Base-by-base conservation (phyloP, 2,888 invertebrate species). In the Pseudolycoriella hygida region DNA sequence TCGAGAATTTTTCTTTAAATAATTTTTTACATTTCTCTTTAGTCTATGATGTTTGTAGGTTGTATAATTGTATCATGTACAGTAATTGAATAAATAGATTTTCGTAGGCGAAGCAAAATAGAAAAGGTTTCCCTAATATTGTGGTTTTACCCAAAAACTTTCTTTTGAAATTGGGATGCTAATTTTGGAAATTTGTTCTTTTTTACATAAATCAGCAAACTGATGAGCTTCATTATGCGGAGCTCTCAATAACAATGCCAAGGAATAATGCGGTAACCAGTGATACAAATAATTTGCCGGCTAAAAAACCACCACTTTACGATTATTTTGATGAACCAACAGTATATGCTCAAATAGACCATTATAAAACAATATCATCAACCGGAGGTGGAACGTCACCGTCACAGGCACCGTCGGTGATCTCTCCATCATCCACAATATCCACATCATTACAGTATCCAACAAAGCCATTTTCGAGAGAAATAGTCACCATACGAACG, bases 271-370 rank as follows among this genome's bases (percentile, higher is more conserved):
- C 54, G 41, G 55, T 53, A 8, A 48, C 48, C 39, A 46, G 49
- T 18, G 49, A 52, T 42, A 50, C 46, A 44, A 45, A 48, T 49
- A 44, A 41, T 50, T 40, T 46, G 42, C 38, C 46, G 40, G 48
- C 53, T 51, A 55, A 53, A 41, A 59, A 61, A 47, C 62, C 62
- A 50, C 62, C 62, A 46, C 57, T 61, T 37, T 66, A 63, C 48
- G 64, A 65, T 52, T 66, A 66, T 53, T 65, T 64, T 50, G 76
- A 77, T 54, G 79, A 80, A 56, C 72, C 79, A 44, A 78, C 78
- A 55, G 75, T 80, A 58, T 80, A 80, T 62, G 80, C 80, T 48
- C 78, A 80, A 67, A 80, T 80, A 62, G 80, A 80, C 63, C 79
- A 79, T 58, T 72, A 68, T 54, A 71, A 74, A 52, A 67, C 71